Base-by-base conservation (phyloP, 1,140 invertebrate genomes). In the Heliothis subflexa region DNA sequence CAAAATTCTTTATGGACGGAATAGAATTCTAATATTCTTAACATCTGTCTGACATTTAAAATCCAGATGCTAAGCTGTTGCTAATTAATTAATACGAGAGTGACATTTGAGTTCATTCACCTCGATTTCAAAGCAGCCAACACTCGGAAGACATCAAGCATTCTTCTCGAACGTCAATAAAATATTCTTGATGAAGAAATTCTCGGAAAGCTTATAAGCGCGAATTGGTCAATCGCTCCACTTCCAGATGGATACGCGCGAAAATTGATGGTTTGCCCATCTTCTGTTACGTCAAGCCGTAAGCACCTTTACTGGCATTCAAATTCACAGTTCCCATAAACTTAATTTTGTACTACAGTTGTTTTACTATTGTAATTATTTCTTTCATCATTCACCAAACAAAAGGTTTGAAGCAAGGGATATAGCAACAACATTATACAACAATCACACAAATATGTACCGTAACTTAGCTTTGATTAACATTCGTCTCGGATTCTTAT, bases 171-270 rank as follows among this genome's bases (percentile, higher is more conserved):
- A 14, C 16, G 2, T 47, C 40, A 16, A 55, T 50, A 66, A 25
- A 79, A 52, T 25, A 50, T n/a, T 14, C n/a, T 75, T 50, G 73
- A 64, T 77, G 61, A 47, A 33, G 74, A 54, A 77, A 77, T 40
- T 68, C 62, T 66, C 49, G 52, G 62, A 55, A 76, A 77, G 12
- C 14, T 57, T 45, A 62, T 57, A 68, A 77, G 74, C 61, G 74
- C 18, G n/a, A 77, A 68, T 77, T 77, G 62, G 45, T 52, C 74
- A 77, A 77, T 57, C 62, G 74, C 61, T 77, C 74, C 74, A 77
- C 74, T 77, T 77, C 50, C 62, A 55, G 62, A 45, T 77, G 50
- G 62, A 57, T 55, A 77, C 50, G 74, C 50, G 40, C 50, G 74
- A 68, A 68, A 52, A 77, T 77, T 68, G 74, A 68, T 25, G 74